phyloP scores from a whole-genome alignment of 2,113 vertebrate genomes.

The Chaetodon trifascialis region DNA sequence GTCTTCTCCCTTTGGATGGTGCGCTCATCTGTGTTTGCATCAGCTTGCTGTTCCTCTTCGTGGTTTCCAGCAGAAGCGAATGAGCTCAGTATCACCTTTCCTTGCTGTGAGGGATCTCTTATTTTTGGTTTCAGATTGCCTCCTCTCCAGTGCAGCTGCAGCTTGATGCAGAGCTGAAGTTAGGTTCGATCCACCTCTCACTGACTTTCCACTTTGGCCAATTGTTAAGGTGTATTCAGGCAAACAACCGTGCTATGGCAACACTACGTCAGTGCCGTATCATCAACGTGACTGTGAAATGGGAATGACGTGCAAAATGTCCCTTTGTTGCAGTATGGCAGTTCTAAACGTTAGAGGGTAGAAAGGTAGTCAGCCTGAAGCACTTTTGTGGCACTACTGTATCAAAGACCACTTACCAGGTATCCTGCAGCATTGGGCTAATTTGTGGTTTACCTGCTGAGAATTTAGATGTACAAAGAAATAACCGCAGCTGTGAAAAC shows the following conservation, averaged over 20 bases:
- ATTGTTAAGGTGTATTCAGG: background rate
- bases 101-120: background rate
- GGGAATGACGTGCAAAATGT: conserved; percentile 4
- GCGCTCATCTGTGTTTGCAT: background rate
- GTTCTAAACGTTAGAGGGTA: conserved; percentile 2
- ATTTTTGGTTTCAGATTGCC: conserved; percentile 2
- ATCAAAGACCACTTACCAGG: conserved; percentile 6
- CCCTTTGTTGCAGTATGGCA: background rate
- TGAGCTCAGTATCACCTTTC: conserved; percentile 5
- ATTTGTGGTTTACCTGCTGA: conserved; percentile 8
- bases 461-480: conserved; percentile 19
- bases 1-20: conserved; percentile 2
- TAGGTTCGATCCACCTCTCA: conserved; percentile 8
- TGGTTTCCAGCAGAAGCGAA: background rate
- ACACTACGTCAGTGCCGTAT: background rate
- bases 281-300: background rate
- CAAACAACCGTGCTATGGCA: background rate
- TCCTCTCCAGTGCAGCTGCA: conserved; percentile 9
- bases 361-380: background rate
- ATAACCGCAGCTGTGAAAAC: conserved; percentile 31
- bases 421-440: background rate
- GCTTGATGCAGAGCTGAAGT: conserved; percentile 12
- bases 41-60: conserved; percentile 3
- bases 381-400: background rate
- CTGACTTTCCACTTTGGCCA: conserved; percentile 13